phyloP scores from a whole-genome alignment of 2,888 invertebrate genomes.

The Octodonta nipae region DNA sequence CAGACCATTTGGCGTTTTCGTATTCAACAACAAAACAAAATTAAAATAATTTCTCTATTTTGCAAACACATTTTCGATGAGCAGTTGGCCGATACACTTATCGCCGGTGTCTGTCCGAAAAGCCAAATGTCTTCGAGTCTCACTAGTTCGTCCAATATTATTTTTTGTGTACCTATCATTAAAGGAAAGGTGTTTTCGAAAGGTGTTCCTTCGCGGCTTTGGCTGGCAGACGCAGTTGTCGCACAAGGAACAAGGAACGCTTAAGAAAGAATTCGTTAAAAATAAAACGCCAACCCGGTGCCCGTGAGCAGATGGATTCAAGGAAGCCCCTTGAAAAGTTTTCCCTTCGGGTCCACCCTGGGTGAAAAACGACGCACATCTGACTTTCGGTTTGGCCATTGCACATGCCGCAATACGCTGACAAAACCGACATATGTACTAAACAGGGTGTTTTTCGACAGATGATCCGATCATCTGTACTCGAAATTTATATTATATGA shows the following conservation, averaged over 20 bases:
- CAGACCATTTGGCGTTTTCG: too few species aligned
- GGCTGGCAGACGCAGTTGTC: neutral
- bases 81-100: too few species aligned
- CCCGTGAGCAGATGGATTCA: conserved; percentile 13
- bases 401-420: conserved; percentile 8
- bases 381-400: conserved; percentile 18
- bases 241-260: conserved; percentile 9
- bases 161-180: too few species aligned
- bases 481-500: conserved; percentile 13
- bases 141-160: too few species aligned
- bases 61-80: too few species aligned
- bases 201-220: too few species aligned
- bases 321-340: conserved; percentile 9
- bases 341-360: conserved; percentile 12
- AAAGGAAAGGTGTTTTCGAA: neutral
- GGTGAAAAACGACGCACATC: conserved; percentile 17
- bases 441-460: conserved; percentile 18
- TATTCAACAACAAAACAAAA: too few species aligned
- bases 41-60: too few species aligned
- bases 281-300: conserved; percentile 8
- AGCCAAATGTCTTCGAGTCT: too few species aligned
- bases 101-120: too few species aligned
- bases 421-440: conserved; percentile 10
- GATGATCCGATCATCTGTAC: conserved; percentile 22
- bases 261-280: conserved; percentile 14